Base-by-base conservation (phyloP, 2,888 invertebrate species). In the Amphiduros pacificus region DNA sequence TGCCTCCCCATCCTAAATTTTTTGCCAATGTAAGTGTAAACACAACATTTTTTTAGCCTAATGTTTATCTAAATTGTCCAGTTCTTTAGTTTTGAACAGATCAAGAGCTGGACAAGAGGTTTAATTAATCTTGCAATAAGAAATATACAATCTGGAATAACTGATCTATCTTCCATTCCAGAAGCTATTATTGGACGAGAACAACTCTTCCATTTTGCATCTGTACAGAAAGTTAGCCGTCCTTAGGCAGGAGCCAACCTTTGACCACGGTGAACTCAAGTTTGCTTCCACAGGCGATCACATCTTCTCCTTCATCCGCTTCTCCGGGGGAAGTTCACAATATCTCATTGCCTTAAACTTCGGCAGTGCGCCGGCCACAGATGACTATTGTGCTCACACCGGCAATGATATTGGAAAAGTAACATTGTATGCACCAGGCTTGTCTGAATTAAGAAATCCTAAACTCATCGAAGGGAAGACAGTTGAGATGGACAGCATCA, bases 271-370 rank as follows among this genome's bases (percentile, higher is more conserved):
- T 14, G 72, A 75, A 32, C 72, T 74, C 40, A 57, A 69, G 57
- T 65, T 57, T 6, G 66, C 72, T 1, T 27, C 73, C 4, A 65
- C 66, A 17, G 74, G 74, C 52, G 66, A 72, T 6, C 63, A 71
- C 31, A 65, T 79, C 1, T 71, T 78, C 55, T 77, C 79, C 1
- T 80, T 78, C 67, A 74, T 79, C 60, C 41, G 70, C 20, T 70
- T 61, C 26, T 50, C 62, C 36, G 61, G 56, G 31, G 61, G 67
- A 44, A 51, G 44, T 11, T 53, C 63, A 4, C 60, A 67, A 1
- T 79, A 76, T 61, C 64, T 79, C 11, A 73, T 79, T 11, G 74
- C 73, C 1, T 66, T 79, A 9, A 79, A 79, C 66, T 73, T 79
- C 56, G 77, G 74, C 5, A 56, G 61, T 1, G 65, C 48, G 20